A percentile compares a stretch with the other conserved stretches of the same genome.
Evolutionary conservation across 2,888 invertebrate genomes (phyloP).

Genomic region (Diarsia brunnea): DNA sequence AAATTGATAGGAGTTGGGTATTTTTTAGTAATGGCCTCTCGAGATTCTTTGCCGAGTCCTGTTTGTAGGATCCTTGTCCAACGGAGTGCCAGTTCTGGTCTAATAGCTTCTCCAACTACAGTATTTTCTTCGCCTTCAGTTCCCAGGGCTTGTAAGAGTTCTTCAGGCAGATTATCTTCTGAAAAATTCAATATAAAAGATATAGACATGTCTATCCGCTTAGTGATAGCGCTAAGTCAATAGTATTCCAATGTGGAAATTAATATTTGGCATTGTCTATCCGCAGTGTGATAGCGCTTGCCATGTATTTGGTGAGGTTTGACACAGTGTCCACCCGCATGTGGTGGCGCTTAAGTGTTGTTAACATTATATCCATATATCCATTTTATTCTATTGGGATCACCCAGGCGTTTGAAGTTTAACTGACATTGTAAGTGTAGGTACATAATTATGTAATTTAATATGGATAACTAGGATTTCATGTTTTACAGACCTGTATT

Average conservation of each 20-base stretch:
- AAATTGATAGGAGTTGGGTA: constrained; percentile 6
- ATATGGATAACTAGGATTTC: too few species aligned
- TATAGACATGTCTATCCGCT: constrained; percentile 21
- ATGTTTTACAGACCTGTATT: too few species aligned
- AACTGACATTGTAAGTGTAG: too few species aligned
- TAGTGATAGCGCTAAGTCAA: constrained; percentile 14
- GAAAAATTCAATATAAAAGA: not conserved
- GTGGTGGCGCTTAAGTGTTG: too few species aligned
- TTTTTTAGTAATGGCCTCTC: not conserved
- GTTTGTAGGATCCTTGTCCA: not conserved
- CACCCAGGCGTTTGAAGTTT: too few species aligned
- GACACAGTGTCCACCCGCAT: too few species aligned
- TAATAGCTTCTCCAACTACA: not conserved
- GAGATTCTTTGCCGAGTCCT: constrained; percentile 3
- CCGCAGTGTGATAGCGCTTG: too few species aligned
- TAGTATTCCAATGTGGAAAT: constrained; percentile 12
- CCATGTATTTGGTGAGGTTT: too few species aligned
- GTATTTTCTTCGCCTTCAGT: not conserved
- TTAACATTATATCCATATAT: too few species aligned
- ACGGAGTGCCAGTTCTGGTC: not conserved
- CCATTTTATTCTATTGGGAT: too few species aligned
- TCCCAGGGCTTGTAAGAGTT: constrained; percentile 5
- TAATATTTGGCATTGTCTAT: not conserved
- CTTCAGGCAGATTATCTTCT: not conserved
- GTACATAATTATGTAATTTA: too few species aligned